phyloP scores from a whole-genome alignment of 2,797 vertebrate genomes.

The Gephyroberyx darwinii region DNA sequence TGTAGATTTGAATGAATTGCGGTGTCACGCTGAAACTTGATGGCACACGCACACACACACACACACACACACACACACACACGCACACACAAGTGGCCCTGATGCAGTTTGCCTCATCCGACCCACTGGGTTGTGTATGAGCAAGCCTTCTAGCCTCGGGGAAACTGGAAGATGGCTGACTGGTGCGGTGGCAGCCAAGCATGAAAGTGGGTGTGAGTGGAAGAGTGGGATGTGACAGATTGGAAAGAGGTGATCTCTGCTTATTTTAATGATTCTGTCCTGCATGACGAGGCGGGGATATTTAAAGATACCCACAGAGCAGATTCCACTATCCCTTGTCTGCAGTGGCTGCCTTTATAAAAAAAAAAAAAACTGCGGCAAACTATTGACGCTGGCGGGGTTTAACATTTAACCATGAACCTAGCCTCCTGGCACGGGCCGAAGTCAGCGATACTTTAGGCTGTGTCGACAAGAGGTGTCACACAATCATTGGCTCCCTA shows the following conservation, averaged over 20 bases:
- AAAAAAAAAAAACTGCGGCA: no score
- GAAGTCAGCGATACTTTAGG: no score
- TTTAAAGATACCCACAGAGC: constrained; percentile 13
- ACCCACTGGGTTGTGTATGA: constrained; percentile 10
- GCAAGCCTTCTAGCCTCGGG: constrained; percentile 9
- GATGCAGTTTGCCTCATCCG: constrained; percentile 7
- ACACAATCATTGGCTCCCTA: no score
- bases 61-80: neutral
- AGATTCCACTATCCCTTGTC: constrained; percentile 7
- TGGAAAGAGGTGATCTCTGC: neutral
- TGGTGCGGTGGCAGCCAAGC: neutral
- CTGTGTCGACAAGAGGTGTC: no score
- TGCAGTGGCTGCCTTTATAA: constrained; percentile 4
- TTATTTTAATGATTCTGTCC: neutral
- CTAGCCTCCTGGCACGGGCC: no score
- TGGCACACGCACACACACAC: neutral
- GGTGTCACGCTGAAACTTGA: constrained; percentile 4
- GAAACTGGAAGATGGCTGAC: neutral
- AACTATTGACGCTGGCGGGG: no score
- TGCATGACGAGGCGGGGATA: neutral
- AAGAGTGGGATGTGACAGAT: neutral
- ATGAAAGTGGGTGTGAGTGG: neutral
- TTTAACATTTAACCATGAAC: no score
- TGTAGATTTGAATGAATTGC: constrained; percentile 20
- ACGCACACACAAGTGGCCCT: neutral